Conservation (phyloP, 2,113 vertebrate species). For the Gymnarchus niloticus region DNA sequence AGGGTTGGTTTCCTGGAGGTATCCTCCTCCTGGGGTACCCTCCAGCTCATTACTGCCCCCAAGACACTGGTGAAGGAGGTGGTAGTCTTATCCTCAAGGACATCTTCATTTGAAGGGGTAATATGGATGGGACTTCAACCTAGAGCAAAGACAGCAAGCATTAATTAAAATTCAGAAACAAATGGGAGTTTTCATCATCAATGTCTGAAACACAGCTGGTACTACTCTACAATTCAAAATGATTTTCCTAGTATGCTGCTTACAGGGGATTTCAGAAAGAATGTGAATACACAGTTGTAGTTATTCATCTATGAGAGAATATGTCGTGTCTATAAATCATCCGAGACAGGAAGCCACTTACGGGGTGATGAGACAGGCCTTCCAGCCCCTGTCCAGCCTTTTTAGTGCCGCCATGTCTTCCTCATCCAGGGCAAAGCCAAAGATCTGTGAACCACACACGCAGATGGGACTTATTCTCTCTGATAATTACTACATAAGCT, state of each 20-base stretch:
- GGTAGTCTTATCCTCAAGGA: neutral
- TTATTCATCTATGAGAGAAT: neutral
- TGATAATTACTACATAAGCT: neutral
- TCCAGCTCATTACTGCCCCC: neutral
- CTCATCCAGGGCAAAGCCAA: constrained; percentile 58
- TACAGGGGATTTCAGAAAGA: neutral
- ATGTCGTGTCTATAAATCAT: neutral
- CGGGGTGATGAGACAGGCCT: constrained; percentile 34
- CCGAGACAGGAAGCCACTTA: constrained; percentile 32
- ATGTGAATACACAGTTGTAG: neutral
- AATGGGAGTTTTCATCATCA: no score
- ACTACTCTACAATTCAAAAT: neutral
- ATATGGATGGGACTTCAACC: constrained; percentile 59
- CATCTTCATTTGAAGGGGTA: constrained; percentile 55
- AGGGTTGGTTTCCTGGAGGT: neutral
- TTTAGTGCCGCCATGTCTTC: constrained; percentile 54
- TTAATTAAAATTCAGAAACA: neutral
- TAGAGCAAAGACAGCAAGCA: constrained; percentile 33
- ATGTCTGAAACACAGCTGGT: neutral
- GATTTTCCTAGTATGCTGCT: neutral
- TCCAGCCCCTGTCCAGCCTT: constrained; percentile 58
- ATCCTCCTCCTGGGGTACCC: neutral
- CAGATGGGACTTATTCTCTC: neutral
- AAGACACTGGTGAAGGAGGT: neutral
- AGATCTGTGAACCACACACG: constrained; percentile 51